Evolutionary conservation across 1,140 invertebrate species (phyloP).

Genomic region (Protaetia brevitarsis): DNA sequence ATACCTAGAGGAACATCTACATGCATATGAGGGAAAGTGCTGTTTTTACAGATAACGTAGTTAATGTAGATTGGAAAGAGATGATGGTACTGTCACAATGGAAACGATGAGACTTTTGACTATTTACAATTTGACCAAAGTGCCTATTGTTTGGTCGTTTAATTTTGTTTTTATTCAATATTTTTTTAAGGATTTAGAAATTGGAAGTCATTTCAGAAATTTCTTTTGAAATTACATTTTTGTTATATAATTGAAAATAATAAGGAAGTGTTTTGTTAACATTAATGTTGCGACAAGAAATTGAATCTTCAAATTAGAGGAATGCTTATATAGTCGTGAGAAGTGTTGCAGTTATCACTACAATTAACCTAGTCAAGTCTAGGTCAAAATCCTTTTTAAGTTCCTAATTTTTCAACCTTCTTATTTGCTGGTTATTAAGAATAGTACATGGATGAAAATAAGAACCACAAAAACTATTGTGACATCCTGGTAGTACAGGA

Average conservation of each 20-base stretch:
- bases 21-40: slow-evolving; percentile 11
- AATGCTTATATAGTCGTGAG: no score
- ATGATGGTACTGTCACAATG: slow-evolving; percentile 30
- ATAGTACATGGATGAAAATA: not conserved
- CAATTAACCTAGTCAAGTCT: no score
- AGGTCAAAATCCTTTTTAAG: no score
- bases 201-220: not conserved
- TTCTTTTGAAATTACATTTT: slow-evolving; percentile 19
- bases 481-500: not conserved
- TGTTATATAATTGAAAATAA: slow-evolving; percentile 1
- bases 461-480: not conserved
- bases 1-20: slow-evolving; percentile 17
- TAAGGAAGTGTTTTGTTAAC: slow-evolving; percentile 13
- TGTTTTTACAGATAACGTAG: slow-evolving; percentile 13
- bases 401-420: no score
- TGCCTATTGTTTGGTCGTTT: slow-evolving; percentile 43
- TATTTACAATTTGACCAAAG: slow-evolving; percentile 40
- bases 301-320: not conserved
- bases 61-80: slow-evolving; percentile 24
- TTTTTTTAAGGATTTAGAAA: slow-evolving; percentile 17
- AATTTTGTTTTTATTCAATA: slow-evolving; percentile 25
- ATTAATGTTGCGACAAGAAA: slow-evolving; percentile 17
- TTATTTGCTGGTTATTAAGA: no score
- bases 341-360: no score
- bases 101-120: slow-evolving; percentile 14